Percentiles rank a stretch among this genome's conserved stretches.
Evolutionary conservation across 2,888 invertebrate species (phyloP).

Genomic region (Standfussiana lucernea): DNA sequence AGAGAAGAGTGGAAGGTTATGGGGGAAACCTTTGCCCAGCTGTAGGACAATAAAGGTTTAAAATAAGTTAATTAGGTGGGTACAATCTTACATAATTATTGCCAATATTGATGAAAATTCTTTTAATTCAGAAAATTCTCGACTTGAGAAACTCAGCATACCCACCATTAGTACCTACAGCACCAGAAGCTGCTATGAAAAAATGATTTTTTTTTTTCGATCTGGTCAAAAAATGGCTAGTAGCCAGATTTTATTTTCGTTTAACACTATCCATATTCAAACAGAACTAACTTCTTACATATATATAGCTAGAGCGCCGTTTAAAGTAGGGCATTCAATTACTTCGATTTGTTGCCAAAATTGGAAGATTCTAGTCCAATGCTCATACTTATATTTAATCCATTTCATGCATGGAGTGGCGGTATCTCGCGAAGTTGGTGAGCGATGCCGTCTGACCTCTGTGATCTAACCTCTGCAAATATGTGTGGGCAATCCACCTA

Average conservation of each 20-base stretch:
- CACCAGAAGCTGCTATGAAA: neutral
- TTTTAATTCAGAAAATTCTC: neutral
- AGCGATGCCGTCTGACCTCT: neutral
- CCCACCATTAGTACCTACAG: neutral
- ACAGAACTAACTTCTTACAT: constrained; percentile 13
- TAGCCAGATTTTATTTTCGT: constrained; percentile 29
- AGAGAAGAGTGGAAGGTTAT: neutral
- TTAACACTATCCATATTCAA: constrained; percentile 27
- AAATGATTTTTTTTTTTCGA: neutral
- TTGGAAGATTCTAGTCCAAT: constrained; percentile 31
- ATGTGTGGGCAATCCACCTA: neutral
- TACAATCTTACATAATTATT: neutral
- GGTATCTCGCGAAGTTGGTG: neutral
- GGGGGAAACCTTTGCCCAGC: neutral
- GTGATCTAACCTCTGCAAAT: neutral
- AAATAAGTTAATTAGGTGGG: neutral
- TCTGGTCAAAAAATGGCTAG: constrained; percentile 7
- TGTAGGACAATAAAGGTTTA: neutral
- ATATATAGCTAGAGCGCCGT: neutral
- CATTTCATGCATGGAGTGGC: constrained; percentile 5
- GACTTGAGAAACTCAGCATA: neutral
- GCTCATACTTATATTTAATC: neutral
- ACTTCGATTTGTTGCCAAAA: constrained; percentile 48
- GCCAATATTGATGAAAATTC: neutral
- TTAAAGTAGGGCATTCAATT: constrained; percentile 36